phyloP scores from a whole-genome alignment of 2,797 vertebrate genomes.

The Micrastur ruficollis region DNA sequence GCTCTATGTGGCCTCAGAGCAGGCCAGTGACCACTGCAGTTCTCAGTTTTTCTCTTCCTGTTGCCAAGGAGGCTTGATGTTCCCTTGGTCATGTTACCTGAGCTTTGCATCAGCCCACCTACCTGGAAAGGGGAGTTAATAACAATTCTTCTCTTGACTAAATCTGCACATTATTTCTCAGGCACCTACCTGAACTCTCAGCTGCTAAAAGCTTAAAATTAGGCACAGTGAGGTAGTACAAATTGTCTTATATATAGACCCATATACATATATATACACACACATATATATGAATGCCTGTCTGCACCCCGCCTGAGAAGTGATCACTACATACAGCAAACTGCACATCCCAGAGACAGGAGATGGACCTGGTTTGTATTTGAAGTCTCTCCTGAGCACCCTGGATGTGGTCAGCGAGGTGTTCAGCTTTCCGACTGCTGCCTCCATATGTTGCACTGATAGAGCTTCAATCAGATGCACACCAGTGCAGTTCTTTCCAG shows the following conservation, averaged over 20 bases:
- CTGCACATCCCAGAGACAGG: not conserved
- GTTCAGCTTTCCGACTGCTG: not conserved
- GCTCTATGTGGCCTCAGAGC: not conserved
- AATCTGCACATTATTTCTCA: not conserved
- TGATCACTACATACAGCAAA: not conserved
- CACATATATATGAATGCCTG: not conserved
- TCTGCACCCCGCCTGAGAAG: not conserved
- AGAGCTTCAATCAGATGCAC: accelerated
- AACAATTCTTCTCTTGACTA: not conserved
- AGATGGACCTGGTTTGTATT: not conserved
- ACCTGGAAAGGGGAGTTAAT: not conserved
- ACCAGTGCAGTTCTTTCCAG: not conserved
- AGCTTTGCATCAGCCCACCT: not conserved
- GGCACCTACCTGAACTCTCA: not conserved
- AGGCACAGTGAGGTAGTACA: not conserved
- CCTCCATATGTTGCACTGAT: not conserved
- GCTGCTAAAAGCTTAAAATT: not conserved
- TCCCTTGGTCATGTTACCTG: not conserved
- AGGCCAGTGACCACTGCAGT: not conserved
- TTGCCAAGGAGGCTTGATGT: not conserved
- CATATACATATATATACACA: too few relatives aligned
- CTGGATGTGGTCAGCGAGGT: accelerated
- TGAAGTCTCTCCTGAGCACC: not conserved
- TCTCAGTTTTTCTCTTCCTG: not conserved
- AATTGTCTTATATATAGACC: not conserved